A percentile compares a stretch with the other conserved stretches of the same genome.
These are phyloP conservation scores for Hylyphantes graminicola DNA, from an alignment of 1,140 invertebrate species.

Conservation along the genomic window DNA sequence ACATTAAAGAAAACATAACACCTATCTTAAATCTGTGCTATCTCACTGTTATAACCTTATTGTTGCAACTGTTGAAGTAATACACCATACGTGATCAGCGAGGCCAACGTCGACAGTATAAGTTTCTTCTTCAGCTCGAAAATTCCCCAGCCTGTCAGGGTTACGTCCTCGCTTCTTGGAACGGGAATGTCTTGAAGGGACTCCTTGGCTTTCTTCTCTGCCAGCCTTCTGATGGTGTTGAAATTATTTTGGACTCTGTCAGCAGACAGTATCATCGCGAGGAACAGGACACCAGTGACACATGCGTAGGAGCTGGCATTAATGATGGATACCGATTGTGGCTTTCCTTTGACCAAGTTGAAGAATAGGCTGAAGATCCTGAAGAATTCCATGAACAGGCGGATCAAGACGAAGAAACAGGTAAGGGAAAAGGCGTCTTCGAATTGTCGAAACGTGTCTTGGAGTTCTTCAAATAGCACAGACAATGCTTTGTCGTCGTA, in stretches of 20 bases:
- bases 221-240: not conserved
- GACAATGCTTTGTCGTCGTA: not conserved
- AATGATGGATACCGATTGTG: conserved; percentile 16
- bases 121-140: conserved; percentile 39
- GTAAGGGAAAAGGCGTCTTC: conserved; percentile 17
- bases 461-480: not conserved
- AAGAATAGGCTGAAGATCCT: conserved; percentile 30
- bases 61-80: conserved; percentile 36
- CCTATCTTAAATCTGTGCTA: too few relatives aligned
- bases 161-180: not conserved
- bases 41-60: not conserved
- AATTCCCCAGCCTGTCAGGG: conserved; percentile 37
- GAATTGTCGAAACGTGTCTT: not conserved
- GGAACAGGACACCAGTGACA: conserved; percentile 4
- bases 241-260: conserved; percentile 11
- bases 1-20: too few relatives aligned
- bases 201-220: not conserved
- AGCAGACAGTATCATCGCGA: not conserved
- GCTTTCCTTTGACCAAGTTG: conserved; percentile 34
- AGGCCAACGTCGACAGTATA: conserved; percentile 18
- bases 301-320: conserved; percentile 16
- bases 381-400: conserved; percentile 41
- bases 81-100: conserved; percentile 36
- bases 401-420: conserved; percentile 21
- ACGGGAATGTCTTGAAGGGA: not conserved